phyloP scores from a whole-genome alignment of 2,113 vertebrate genomes.

The Rattus rattus region DNA sequence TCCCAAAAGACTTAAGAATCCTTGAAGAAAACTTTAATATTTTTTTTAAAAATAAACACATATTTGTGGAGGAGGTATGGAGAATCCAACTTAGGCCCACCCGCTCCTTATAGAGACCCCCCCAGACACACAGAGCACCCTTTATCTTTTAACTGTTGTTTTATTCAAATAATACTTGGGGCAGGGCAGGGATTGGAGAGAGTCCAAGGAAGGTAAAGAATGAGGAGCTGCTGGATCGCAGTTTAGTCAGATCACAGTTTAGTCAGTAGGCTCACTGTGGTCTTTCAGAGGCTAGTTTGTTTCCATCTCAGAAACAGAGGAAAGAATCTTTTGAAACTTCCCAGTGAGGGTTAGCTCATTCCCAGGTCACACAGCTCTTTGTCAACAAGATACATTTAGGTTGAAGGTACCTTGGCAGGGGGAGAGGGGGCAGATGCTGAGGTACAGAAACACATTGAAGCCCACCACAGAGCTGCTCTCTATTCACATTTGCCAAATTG shows the following conservation, averaged over 20 bases:
- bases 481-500: constrained; percentile 55
- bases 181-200: background rate
- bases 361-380: background rate
- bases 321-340: background rate
- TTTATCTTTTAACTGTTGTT: constrained; percentile 26
- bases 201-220: background rate
- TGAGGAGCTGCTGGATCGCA: background rate
- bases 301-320: background rate
- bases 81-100: background rate
- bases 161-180: constrained; percentile 57
- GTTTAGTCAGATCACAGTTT: background rate
- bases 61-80: background rate
- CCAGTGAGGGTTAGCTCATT: accelerated
- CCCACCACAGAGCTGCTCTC: background rate
- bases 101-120: background rate
- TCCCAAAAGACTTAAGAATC: background rate
- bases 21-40: background rate
- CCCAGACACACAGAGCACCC: background rate
- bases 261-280: background rate
- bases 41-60: background rate
- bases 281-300: background rate
- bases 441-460: constrained; percentile 27
- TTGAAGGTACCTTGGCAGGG: background rate
- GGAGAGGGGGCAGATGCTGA: background rate
- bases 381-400: background rate